phyloP scores from a whole-genome alignment of 2,113 vertebrate genomes.

The Rhabdornis inornatus region DNA sequence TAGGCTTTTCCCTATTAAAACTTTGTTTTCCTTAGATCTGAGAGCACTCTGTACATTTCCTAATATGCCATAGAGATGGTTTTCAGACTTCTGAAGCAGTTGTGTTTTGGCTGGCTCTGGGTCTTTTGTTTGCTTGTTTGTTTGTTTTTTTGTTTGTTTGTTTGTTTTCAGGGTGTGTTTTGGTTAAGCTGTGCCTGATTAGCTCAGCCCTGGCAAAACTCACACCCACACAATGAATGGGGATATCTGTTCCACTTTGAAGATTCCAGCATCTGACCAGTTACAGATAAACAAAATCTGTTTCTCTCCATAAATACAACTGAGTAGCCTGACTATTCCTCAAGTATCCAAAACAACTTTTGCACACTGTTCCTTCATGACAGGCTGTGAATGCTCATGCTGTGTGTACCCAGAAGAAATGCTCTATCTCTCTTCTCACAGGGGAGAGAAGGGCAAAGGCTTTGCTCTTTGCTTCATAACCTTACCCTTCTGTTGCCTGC shows the following conservation, averaged over 20 bases:
- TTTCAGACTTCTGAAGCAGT: slow-evolving; percentile 7
- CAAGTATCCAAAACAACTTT: neutral
- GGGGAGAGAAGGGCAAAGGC: neutral
- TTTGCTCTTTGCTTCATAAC: neutral
- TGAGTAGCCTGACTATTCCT: neutral
- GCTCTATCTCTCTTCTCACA: neutral
- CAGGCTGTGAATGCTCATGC: neutral
- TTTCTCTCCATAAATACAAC: neutral
- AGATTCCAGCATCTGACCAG: neutral
- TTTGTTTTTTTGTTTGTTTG: neutral
- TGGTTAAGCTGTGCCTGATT: neutral
- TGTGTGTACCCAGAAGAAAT: neutral
- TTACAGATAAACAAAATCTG: neutral
- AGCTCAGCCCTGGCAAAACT: neutral
- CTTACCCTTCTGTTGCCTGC: neutral
- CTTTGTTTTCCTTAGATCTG: slow-evolving; percentile 14
- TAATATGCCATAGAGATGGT: neutral
- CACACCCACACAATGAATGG: neutral
- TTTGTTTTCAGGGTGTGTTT: neutral
- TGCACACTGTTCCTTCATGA: neutral
- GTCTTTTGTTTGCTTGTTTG: neutral
- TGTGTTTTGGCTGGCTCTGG: neutral
- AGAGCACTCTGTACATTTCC: neutral
- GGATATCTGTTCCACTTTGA: neutral
- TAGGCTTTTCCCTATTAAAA: neutral